Base-by-base conservation (phyloP, 2,888 invertebrate species). In the Cecidostiba fungosa region DNA sequence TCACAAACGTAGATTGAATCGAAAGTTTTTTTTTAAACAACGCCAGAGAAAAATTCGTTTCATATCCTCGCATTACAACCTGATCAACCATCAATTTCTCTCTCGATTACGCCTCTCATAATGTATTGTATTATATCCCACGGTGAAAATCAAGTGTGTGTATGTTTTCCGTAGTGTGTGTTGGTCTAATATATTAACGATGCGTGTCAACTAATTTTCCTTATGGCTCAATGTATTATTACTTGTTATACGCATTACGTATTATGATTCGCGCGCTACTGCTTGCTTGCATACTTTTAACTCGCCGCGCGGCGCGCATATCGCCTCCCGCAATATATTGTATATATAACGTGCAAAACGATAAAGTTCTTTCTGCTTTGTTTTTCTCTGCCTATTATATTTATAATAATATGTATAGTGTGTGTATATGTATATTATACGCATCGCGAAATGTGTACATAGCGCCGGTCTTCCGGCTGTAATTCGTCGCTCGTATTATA, bases 261-360 rank as follows among this genome's bases (percentile, higher is more conserved):
- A 80, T 83, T 80, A 80, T 83, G 73, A 59, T 85, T 82, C 36
- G 36, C 78, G 59, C 23, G 23, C 82, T 66, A n/a, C 54, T 36
- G 8, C 59, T 39, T 14, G 32, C 47, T 23, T 59, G 77, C 77
- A 50, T 77, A 29, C 19, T 62, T 29, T 82, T 43, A 43, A 43
- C 36, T 72, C 23, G 39, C 23, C 39, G n/a, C n/a, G n/a, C n/a
- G 39, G 6, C 16, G 26, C 26, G 3, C 10, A 29, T 66, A 62
- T 72, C 70, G 39, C 32, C 36, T 8, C 23, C 36, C 23, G 29
- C 14, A 23, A 32, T 85, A 76, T 16, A n/a, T n/a, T n/a, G n/a
- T 77, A 12, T 43, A 23, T 72, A 83, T 43, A 82, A 82, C 74
- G 83, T 86, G 77, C 83, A 80, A 85, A 86, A 70, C 77, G 59